Base-by-base conservation (phyloP, 2,797 vertebrate genomes). In the Sebastiscus albofasciatus region DNA sequence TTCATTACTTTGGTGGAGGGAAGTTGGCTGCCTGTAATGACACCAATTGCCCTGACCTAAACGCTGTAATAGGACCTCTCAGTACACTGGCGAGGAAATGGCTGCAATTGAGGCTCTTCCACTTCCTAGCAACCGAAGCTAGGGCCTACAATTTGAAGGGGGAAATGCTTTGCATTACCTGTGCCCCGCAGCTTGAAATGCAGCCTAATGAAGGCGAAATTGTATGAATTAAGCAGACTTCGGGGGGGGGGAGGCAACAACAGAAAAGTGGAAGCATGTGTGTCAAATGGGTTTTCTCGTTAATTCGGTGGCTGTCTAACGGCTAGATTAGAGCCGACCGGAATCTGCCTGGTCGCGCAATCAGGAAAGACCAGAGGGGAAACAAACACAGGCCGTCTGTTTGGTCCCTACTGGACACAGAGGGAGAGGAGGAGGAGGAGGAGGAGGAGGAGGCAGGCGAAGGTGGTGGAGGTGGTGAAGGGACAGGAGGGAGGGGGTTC, bases 1-100 rank as follows among this genome's bases (percentile, higher is more conserved):
- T 98, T 96, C 97, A 96, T 98, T 97, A 98, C 96, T 96, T 95
- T 87, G 90, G 89, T 85, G 87, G 95, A 95, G 97, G 97, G 97
- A 98, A 97, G 97, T 97, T 96, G 96, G 96, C 97, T 96, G 94
- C 96, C 96, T 96, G 96, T 98, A 98, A 99, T 99, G 97, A 97
- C 96, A 97, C 96, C 97, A 97, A 97, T 97, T 97, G 97, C 96
- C 96, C 96, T 95, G 96, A 96, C 96, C 96, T 97, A 96, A 97
- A 97, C 90, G 96, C 96, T 96, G 97, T 98, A 97, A 97, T 96
- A 95, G 96, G 96, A 96, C 94, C 97, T 96, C 89, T 96, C 95
- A 94, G 96, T 95, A 95, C 87, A 87, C 94, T 90, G 95, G 95
- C 92, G 93, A 97, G 97, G 97, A 97, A 97, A 97, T 96, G 96